phyloP scores from a whole-genome alignment of 2,113 vertebrate species.

The Barnardius zonarius region DNA sequence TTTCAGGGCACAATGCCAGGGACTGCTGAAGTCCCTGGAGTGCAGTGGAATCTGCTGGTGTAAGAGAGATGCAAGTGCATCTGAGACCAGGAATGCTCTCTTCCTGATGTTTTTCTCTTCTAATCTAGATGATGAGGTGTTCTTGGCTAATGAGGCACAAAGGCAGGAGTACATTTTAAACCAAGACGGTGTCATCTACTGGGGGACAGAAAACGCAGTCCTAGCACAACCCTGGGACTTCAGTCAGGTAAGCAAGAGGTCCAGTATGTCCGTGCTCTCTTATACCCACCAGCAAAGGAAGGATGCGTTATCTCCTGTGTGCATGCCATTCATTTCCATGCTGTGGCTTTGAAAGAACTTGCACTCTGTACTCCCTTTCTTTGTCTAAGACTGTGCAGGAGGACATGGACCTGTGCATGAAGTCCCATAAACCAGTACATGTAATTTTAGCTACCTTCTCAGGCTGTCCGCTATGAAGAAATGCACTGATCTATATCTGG shows the following conservation, averaged over 20 bases:
- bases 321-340: not conserved
- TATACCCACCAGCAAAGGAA: not conserved
- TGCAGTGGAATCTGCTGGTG: not conserved
- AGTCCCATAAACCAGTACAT: not conserved
- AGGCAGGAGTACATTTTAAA: conserved; percentile 83
- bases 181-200: conserved; percentile 80
- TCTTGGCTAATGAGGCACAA: conserved; percentile 71
- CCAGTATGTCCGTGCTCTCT: not conserved
- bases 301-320: rapidly evolving
- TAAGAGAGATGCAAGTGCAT: not conserved
- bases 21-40: not conserved
- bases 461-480: not conserved
- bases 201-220: conserved; percentile 72
- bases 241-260: conserved; percentile 74
- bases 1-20: not conserved
- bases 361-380: not conserved
- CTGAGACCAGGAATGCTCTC: not conserved
- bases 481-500: not conserved
- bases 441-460: not conserved
- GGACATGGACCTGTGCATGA: not conserved
- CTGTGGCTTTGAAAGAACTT: not conserved
- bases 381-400: not conserved
- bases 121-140: conserved; percentile 80
- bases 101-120: not conserved
- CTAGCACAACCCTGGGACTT: conserved; percentile 77